Conservation (phyloP, 1,140 invertebrate species). For the Stratiolaelaps scimitus region DNA sequence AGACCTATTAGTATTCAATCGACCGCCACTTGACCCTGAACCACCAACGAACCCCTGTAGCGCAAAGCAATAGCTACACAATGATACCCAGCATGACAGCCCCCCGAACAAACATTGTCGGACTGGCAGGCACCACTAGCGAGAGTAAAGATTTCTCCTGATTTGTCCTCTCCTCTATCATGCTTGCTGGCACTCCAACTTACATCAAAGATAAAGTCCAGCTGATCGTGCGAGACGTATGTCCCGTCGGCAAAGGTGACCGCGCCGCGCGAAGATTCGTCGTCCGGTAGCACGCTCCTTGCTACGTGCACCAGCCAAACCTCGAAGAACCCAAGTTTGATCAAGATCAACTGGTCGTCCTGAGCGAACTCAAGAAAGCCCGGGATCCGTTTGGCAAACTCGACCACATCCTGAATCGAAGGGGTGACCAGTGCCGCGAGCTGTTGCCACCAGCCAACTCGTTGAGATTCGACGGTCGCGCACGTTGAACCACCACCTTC, state of each 20-base stretch:
- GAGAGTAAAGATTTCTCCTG: no score
- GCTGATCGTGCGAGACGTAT: slow-evolving; percentile 65
- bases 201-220: slow-evolving; percentile 87
- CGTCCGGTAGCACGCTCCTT: slow-evolving; percentile 55
- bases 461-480: slow-evolving; percentile 41
- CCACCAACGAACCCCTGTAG: no score
- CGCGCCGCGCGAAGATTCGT: slow-evolving; percentile 45
- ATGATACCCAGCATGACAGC: no score
- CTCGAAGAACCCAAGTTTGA: slow-evolving; percentile 92
- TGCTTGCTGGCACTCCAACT: slow-evolving; percentile 41
- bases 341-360: slow-evolving; percentile 83
- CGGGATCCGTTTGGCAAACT: slow-evolving; percentile 80
- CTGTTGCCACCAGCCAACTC: slow-evolving; percentile 42
- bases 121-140: no score
- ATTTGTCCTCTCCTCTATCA: no score
- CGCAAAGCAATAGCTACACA: no score
- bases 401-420: slow-evolving; percentile 75
- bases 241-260: slow-evolving; percentile 87
- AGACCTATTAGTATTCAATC: no score
- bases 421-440: slow-evolving; percentile 48
- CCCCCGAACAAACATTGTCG: no score
- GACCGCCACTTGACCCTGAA: no score
- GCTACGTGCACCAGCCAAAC: slow-evolving; percentile 80
- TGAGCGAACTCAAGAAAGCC: slow-evolving; percentile 73
- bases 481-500: slow-evolving; percentile 36